Conservation (phyloP, 2,888 invertebrate species). For the Leptothorax acervorum region DNA sequence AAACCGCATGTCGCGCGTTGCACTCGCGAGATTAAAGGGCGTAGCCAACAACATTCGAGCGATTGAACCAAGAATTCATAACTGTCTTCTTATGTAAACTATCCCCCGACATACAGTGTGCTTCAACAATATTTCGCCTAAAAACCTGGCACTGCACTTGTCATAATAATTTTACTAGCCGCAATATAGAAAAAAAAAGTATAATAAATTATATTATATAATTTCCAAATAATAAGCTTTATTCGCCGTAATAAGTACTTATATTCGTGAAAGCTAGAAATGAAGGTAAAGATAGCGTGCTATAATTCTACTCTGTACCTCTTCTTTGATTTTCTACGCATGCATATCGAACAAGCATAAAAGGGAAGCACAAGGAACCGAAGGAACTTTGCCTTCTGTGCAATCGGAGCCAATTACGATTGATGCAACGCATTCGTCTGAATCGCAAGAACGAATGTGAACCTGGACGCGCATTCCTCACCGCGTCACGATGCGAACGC, state of each 20-base stretch:
- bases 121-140: neutral
- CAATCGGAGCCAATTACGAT: constrained; percentile 9
- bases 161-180: neutral
- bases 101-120: neutral
- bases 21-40: constrained; percentile 24
- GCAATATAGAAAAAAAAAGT: neutral
- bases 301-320: neutral
- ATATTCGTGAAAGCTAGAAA: neutral
- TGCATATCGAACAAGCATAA: neutral
- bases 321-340: neutral
- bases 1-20: constrained; percentile 11
- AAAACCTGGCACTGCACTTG: neutral
- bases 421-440: constrained; percentile 18
- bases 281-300: neutral
- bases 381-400: neutral
- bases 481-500: neutral
- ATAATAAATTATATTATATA: neutral
- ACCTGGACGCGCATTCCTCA: neutral
- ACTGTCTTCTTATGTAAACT: neutral
- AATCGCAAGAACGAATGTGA: neutral
- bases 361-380: neutral
- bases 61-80: neutral
- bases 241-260: neutral
- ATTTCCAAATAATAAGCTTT: neutral
- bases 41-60: neutral